A percentile compares a stretch with the other conserved stretches of the same genome.
phyloP scores from a whole-genome alignment of 1,140 invertebrate species.

The Hyles euphorbiae region DNA sequence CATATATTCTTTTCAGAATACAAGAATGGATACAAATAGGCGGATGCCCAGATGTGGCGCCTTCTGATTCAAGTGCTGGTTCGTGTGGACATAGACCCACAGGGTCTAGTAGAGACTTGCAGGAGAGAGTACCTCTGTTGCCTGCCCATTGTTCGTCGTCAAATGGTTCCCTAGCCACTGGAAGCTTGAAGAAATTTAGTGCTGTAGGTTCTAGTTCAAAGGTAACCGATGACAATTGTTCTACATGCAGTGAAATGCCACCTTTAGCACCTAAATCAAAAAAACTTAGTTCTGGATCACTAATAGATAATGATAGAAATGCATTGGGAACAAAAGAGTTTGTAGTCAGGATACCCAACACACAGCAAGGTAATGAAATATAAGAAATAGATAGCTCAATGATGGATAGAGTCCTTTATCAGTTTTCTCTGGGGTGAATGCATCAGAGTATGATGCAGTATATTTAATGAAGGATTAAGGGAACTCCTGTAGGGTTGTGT shows the following conservation, averaged over 20 bases:
- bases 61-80: constrained; percentile 39
- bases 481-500: no score
- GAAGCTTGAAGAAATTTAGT: constrained; percentile 60
- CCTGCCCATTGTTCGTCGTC: constrained; percentile 62
- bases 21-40: constrained; percentile 64
- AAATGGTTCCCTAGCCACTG: constrained; percentile 57
- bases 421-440: no score
- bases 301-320: constrained; percentile 54
- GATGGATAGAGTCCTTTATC: no score
- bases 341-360: constrained; percentile 58
- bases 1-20: constrained; percentile 30
- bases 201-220: constrained; percentile 47
- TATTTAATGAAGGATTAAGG: no score
- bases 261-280: constrained; percentile 59
- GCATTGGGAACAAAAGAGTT: constrained; percentile 50
- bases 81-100: constrained; percentile 37
- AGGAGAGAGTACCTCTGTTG: constrained; percentile 51
- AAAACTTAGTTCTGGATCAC: constrained; percentile 58
- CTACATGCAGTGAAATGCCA: constrained; percentile 60
- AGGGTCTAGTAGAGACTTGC: constrained; percentile 43
- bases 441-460: no score
- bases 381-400: constrained; percentile 28
- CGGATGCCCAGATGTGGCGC: constrained; percentile 49
- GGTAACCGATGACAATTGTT: constrained; percentile 53
- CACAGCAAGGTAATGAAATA: constrained; percentile 61